Conservation (phyloP, 2,797 vertebrate species). For the Myotis myotis region DNA sequence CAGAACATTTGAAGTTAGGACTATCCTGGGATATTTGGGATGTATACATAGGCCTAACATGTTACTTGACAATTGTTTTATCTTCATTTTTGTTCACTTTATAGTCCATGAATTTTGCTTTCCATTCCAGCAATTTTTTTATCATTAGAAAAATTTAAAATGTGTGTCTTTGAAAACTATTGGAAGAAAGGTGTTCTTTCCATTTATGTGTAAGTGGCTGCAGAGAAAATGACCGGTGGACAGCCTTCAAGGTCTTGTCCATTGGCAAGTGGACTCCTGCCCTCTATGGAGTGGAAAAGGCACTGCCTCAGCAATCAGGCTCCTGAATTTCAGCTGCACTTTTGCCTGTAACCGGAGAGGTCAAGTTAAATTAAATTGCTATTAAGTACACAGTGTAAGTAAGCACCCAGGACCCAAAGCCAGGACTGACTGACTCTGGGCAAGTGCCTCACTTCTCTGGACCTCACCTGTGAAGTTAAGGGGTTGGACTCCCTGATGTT, state of each 20-base stretch:
- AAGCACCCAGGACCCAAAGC: neutral
- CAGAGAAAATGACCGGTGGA: neutral
- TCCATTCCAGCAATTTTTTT: neutral
- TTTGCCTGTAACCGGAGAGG: neutral
- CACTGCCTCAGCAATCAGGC: neutral
- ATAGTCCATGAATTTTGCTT: neutral
- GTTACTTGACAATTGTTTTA: neutral
- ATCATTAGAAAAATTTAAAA: neutral
- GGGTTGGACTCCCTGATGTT: neutral
- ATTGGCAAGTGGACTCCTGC: constrained; percentile 53
- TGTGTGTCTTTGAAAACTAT: neutral
- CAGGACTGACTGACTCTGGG: neutral
- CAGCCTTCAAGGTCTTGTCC: neutral
- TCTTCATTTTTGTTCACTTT: neutral
- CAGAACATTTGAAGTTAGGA: neutral
- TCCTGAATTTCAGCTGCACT: neutral
- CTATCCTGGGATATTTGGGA: neutral
- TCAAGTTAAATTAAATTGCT: neutral
- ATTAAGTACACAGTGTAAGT: neutral
- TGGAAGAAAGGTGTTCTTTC: neutral
- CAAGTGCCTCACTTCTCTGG: neutral
- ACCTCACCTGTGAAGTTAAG: neutral
- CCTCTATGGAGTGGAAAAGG: constrained; percentile 44
- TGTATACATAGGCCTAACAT: neutral
- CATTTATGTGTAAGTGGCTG: neutral